Percentiles rank a stretch among this genome's conserved stretches.
Conservation (phyloP, 2,797 vertebrate genomes). For the Florisuga fusca region DNA sequence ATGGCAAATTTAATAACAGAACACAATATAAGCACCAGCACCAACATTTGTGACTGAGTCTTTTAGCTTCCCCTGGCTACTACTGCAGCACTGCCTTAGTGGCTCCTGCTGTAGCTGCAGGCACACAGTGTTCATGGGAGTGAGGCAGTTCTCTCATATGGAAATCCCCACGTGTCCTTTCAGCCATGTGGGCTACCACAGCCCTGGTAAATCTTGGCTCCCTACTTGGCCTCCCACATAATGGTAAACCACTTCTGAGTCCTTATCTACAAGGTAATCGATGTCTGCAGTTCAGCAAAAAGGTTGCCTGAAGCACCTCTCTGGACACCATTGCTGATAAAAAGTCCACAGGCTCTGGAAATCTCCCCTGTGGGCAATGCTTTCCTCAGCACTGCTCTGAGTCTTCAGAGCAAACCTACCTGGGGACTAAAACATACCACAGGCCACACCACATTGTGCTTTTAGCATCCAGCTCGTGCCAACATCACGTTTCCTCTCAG, state of each 20-base stretch:
- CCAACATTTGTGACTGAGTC: neutral
- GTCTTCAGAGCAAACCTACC: neutral
- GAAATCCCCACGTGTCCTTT: neutral
- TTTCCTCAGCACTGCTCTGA: neutral
- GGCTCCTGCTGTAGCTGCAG: neutral
- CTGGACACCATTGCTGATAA: neutral
- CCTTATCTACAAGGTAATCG: neutral
- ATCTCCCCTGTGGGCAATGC: neutral
- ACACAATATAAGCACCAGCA: neutral
- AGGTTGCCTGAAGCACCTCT: neutral
- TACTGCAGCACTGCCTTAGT: neutral
- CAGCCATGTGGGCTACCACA: neutral
- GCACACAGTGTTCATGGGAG: neutral
- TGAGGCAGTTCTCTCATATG: neutral
- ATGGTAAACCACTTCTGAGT: neutral
- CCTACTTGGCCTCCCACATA: neutral
- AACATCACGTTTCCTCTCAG: neutral
- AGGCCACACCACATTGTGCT: neutral
- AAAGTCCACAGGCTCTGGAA: neutral
- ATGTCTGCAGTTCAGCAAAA: neutral
- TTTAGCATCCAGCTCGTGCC: neutral
- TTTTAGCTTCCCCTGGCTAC: neutral
- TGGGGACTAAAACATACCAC: neutral
- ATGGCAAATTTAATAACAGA: neutral
- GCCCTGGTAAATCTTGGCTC: neutral